Evolutionary conservation across 2,888 invertebrate genomes (phyloP), one percentile per base, ranked within the genome.

Genomic region (Teinopalpus imperialis): DNA sequence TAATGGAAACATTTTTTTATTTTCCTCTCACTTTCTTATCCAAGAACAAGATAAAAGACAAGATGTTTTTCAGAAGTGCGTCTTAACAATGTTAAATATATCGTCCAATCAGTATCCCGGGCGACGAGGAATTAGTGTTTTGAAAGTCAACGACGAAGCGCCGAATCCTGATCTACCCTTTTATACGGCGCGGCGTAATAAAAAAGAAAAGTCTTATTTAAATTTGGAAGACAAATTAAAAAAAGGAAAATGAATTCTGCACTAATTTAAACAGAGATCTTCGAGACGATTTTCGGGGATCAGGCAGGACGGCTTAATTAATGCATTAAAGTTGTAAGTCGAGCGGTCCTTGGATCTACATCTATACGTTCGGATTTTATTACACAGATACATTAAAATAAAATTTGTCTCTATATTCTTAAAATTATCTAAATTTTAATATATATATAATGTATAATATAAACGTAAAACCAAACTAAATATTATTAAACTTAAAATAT

Each of bases 41-140:
- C n/a, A n/a, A n/a, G n/a, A n/a, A n/a, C n/a, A n/a, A 77, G n/a
- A 1, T 30, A 81, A 81, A 73, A 75, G 74, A 72, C 72, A 80
- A 82, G 80, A 82, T 80, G 73, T 85, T 83, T 85, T 81, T 83
- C n/a, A 70, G 69, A 76, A 76, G 66, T 77, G 74, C 76, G 75
- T 78, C 80, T 75, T 81, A 78, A 79, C 78, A 78, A 83, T 85
- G 81, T 85, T 86, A 83, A 86, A 87, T 87, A 88, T 86, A 86
- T 86, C 76, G 86, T 81, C 85, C 86, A 88, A 88, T 88, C 86
- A 87, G 86, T 85, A 82, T 75, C 74, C 73, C 61, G 65, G 57
- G 62, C 68, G 78, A 76, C 70, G 72, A 75, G 74, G 72, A 87
- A 86, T 86, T 85, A 87, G 81, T 81, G 82, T 81, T n/a, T 77